Base-by-base conservation (phyloP, 1,140 invertebrate species). In the Apolygus lucorum region DNA sequence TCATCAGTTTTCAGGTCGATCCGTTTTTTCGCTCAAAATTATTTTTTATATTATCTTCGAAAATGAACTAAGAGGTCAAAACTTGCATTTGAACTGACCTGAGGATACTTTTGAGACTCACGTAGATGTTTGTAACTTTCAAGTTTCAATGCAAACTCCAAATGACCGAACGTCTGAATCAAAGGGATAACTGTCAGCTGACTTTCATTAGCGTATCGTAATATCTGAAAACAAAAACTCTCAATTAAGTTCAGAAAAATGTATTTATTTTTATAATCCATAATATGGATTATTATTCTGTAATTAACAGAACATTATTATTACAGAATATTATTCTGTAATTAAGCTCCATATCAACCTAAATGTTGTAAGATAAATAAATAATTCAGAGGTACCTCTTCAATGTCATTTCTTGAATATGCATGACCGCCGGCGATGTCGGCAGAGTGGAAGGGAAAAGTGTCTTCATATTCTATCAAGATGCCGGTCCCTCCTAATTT, bases 101-200 rank as follows among this genome's bases (percentile, higher is more conserved):
- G 76, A 52, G 76, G 74, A 14, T 73, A 76, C 22, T 72, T 72
- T 17, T 59, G 68, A 17, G 73, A 67, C 68, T 88, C 86, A 71
- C 86, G 75, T 22, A 88, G 71, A 69, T 82, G 77, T 24, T 76
- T 70, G 74, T 84, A 86, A 70, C 82, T 78, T 29, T 80, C 74
- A 73, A 83, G 78, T 74, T 88, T 88, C 29, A 88, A 78, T 1
- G 84, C 81, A 80, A 85, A 87, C 78, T 87, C 86, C 52, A 86
- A 72, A 78, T 90, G 88, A 17, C 88, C 88, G 78, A 90, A 88
- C 17, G 88, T 88, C 75, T 89, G 88, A 13, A 90, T 80, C 1
- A 90, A 76, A 14, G 88, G 88, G 69, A 90, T 88, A 1, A 89
- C 81, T 71, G 85, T 81, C 11, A 77, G 34, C 34, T 29, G 49